phyloP scores from a whole-genome alignment of 2,888 invertebrate genomes.

The Branchipolynoe longqiensis region DNA sequence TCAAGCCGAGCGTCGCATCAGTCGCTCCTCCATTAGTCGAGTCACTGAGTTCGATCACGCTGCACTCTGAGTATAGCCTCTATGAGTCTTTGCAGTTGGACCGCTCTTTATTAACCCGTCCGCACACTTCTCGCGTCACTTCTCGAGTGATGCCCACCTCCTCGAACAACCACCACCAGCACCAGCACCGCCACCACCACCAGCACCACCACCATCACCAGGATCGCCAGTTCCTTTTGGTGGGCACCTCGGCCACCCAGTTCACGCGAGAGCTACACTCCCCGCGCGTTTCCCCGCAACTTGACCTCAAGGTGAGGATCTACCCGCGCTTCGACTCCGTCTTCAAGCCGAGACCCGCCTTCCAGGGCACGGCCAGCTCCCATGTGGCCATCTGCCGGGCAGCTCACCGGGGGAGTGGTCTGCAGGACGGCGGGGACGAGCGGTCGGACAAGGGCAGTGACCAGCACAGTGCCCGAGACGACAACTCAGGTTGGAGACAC shows the following conservation, averaged over 20 bases:
- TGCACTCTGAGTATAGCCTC: constrained; percentile 4
- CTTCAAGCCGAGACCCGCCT: constrained; percentile 3
- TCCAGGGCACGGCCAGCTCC: background rate
- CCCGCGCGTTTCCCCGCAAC: background rate
- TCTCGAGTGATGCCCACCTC: no score
- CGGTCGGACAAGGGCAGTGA: background rate
- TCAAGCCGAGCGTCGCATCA: background rate
- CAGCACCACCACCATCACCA: background rate
- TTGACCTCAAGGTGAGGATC: constrained; percentile 7
- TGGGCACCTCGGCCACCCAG: constrained; percentile 35
- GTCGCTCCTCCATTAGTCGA: constrained; percentile 7
- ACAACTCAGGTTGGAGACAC: background rate
- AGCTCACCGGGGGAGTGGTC: background rate
- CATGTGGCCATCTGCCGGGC: background rate
- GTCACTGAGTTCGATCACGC: background rate
- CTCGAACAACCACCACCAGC: background rate
- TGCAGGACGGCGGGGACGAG: background rate
- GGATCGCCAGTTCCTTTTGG: constrained; percentile 10
- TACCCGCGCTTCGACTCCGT: background rate
- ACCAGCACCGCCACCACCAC: no score
- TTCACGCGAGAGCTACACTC: background rate
- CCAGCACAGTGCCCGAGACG: background rate
- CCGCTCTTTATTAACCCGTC: no score
- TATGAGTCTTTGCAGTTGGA: background rate
- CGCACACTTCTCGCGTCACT: no score